Conservation (phyloP, 2,888 invertebrate species). For the Dolichomitus sp. region DNA sequence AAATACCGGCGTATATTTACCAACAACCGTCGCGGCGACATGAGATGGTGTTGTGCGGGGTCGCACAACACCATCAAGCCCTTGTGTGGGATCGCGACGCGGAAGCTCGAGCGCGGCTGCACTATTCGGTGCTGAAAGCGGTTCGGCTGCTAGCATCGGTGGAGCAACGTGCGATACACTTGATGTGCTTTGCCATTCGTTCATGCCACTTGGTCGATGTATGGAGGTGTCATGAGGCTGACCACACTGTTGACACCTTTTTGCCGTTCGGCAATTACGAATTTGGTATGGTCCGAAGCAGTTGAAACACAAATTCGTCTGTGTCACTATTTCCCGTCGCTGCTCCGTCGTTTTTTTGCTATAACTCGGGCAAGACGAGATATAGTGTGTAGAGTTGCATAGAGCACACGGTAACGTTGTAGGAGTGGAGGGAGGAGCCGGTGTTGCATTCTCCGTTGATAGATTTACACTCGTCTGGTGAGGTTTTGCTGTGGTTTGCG, state of each 20-base stretch:
- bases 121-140: not conserved
- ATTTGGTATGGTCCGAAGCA: constrained; percentile 40
- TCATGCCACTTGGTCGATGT: not conserved
- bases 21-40: not conserved
- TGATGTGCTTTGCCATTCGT: not conserved
- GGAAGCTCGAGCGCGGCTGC: constrained; percentile 10
- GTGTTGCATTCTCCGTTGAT: not conserved
- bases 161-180: not conserved
- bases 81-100: not conserved
- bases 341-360: constrained; percentile 34
- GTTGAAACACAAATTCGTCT: constrained; percentile 39
- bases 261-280: constrained; percentile 21
- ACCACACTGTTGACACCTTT: constrained; percentile 19
- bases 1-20: not conserved
- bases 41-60: constrained; percentile 15
- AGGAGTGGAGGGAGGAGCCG: not conserved
- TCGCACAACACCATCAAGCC: too few species aligned
- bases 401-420: not conserved
- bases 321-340: constrained; percentile 20
- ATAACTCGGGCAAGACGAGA: constrained; percentile 35
- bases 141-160: not conserved
- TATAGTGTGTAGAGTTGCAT: constrained; percentile 24
- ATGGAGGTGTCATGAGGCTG: constrained; percentile 41
- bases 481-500: not conserved
- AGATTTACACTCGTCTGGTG: not conserved